These are phyloP conservation scores for Chitala chitala DNA, from an alignment of 2,113 vertebrate genomes.

Conservation along the genomic window DNA sequence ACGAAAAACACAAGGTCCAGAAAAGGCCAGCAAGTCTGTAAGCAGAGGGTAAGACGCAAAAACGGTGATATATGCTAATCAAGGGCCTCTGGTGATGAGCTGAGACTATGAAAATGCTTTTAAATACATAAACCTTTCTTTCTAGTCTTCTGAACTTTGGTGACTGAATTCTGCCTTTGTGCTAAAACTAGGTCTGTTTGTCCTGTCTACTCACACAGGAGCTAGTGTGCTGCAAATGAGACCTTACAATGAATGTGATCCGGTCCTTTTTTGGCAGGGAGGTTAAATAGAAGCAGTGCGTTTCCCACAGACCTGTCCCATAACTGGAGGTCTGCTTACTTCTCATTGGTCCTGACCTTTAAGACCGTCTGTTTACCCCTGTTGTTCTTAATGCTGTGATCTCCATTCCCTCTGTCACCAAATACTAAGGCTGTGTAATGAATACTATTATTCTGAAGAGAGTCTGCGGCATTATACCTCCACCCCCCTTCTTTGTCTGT, in stretches of 20 bases:
- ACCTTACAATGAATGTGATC: background rate
- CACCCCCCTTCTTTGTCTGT: slow-evolving; percentile 1
- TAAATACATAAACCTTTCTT: background rate
- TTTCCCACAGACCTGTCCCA: background rate
- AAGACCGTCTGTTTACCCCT: background rate
- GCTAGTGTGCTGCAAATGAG: background rate
- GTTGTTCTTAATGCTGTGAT: background rate
- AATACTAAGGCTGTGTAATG: background rate
- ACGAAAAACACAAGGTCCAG: too few relatives aligned
- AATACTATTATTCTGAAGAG: background rate
- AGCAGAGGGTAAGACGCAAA: too few relatives aligned
- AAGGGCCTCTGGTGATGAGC: background rate
- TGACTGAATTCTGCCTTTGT: background rate
- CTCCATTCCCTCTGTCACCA: background rate
- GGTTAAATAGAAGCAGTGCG: background rate
- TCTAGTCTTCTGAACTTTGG: background rate
- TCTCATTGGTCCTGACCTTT: background rate
- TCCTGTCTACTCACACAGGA: background rate
- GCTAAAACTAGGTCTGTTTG: background rate
- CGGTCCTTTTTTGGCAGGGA: background rate
- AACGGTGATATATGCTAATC: too few relatives aligned
- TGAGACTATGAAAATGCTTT: background rate
- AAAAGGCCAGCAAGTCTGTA: too few relatives aligned
- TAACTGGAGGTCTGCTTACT: background rate
- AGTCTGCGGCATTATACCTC: background rate